Evolutionary conservation across 1,140 invertebrate species (phyloP).

Genomic region (Metopolophium dirhodum): DNA sequence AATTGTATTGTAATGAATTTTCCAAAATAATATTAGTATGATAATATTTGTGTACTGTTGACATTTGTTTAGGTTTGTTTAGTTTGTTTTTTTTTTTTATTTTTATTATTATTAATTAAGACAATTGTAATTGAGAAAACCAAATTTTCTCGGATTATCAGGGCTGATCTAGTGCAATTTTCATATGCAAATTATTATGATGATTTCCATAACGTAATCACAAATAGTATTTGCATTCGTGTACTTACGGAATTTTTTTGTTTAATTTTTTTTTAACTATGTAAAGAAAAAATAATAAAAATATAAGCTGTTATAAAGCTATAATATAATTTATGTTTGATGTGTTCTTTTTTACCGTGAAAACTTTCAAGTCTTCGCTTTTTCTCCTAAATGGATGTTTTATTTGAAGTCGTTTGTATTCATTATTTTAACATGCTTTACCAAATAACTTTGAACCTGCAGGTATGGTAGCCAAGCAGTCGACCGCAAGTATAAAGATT

Average conservation of each 20-base stretch:
- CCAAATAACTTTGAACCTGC: background rate
- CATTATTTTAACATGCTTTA: background rate
- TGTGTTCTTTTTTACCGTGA: background rate
- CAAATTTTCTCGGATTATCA: constrained; percentile 46
- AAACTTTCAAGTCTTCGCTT: background rate
- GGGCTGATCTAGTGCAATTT: constrained; percentile 54
- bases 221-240: background rate
- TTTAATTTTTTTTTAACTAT: background rate
- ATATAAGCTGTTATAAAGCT: constrained; percentile 23
- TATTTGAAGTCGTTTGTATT: background rate
- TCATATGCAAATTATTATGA: constrained; percentile 10
- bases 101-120: background rate
- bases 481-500: background rate
- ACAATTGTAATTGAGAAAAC: background rate
- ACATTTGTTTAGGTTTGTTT: constrained; percentile 27
- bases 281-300: constrained; percentile 26
- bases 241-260: constrained; percentile 13
- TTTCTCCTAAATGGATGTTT: background rate
- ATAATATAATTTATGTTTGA: background rate
- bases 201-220: background rate
- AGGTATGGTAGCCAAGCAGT: background rate
- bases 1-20: background rate
- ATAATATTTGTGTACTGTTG: constrained; percentile 31
- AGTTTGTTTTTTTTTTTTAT: background rate
- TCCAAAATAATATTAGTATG: background rate